A percentile compares a stretch with the other conserved stretches of the same genome.
Conservation (phyloP, 2,888 invertebrate genomes). For the Stenolophus ochropezus region DNA sequence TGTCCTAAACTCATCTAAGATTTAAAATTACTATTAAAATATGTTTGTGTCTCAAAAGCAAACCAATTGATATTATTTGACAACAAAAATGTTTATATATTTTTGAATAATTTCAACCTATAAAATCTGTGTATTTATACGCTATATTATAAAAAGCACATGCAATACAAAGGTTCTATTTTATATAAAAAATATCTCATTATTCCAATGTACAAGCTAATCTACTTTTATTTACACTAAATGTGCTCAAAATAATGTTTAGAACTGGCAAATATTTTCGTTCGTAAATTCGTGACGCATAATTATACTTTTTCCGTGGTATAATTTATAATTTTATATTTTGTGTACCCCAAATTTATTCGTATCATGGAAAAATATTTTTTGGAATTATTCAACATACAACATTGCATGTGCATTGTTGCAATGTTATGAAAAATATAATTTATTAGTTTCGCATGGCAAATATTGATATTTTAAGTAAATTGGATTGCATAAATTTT, state of each 20-base stretch:
- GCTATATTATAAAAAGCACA: constrained; percentile 31
- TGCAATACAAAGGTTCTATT: not conserved
- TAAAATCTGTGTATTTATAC: not conserved
- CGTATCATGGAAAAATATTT: too few relatives aligned
- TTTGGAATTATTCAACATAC: too few relatives aligned
- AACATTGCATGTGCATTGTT: too few relatives aligned
- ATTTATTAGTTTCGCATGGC: too few relatives aligned
- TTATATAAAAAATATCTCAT: constrained; percentile 26
- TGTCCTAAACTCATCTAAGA: too few relatives aligned
- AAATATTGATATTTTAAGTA: too few relatives aligned
- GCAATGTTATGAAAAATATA: too few relatives aligned
- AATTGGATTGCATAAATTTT: too few relatives aligned
- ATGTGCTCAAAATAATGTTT: constrained; percentile 20
- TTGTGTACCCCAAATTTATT: too few relatives aligned
- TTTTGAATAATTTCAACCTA: not conserved
- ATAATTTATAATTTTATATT: too few relatives aligned
- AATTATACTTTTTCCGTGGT: not conserved
- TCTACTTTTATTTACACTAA: constrained; percentile 15
- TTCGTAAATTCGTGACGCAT: not conserved
- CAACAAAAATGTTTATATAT: too few relatives aligned
- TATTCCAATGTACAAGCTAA: constrained; percentile 1
- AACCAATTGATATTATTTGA: not conserved
- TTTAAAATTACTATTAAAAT: too few relatives aligned
- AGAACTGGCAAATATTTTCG: not conserved
- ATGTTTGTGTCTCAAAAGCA: not conserved